phyloP scores from a whole-genome alignment of 2,113 vertebrate species.

The Okapia johnstoni region DNA sequence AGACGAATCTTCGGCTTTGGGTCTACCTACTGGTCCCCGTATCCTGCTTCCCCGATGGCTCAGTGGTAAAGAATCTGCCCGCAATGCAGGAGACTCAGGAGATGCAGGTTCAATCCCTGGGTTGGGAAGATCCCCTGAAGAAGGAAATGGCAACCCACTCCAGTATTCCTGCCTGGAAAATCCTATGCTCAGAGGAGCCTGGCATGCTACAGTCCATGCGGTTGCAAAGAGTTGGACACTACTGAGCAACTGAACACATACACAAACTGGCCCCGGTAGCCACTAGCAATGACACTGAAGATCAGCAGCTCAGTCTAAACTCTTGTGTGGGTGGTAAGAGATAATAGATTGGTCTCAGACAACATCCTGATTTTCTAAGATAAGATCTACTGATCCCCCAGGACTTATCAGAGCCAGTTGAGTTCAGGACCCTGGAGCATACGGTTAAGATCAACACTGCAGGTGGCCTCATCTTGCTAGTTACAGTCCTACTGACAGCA shows the following conservation, averaged over 20 bases:
- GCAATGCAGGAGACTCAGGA: neutral
- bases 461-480: neutral
- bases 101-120: neutral
- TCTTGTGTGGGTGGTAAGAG: neutral
- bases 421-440: neutral
- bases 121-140: neutral
- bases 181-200: neutral
- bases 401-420: neutral
- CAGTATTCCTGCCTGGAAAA: neutral
- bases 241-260: neutral
- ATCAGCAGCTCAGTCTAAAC: neutral
- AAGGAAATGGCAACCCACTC: neutral
- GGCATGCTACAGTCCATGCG: neutral
- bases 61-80: neutral
- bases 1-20: neutral
- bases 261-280: neutral
- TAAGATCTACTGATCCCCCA: neutral
- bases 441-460: neutral
- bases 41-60: neutral
- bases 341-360: neutral
- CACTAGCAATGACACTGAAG: neutral
- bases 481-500: neutral
- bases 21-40: neutral
- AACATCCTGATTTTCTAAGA: neutral
- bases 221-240: rapidly evolving